Evolutionary conservation across 1,140 invertebrate species (phyloP), one percentile per base, ranked within the genome.

Genomic region (Ganaspis sp.): DNA sequence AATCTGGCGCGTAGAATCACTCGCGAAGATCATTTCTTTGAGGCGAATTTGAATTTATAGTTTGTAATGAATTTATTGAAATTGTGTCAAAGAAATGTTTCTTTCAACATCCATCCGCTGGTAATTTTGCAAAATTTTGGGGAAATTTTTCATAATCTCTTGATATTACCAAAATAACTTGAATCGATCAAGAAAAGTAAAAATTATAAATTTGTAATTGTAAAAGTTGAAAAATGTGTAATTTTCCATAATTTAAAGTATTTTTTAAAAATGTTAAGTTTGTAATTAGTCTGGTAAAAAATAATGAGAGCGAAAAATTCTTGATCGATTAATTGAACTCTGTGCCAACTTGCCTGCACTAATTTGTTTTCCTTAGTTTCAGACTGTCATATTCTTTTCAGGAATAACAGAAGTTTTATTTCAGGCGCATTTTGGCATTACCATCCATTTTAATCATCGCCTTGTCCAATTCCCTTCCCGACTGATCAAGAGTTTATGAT

Each of bases 351-450:
- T 79, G 78, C 81, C 81, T 71, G 73, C 77, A 86, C 82, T 87
- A 87, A 87, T 87, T 89, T 86, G 72, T 85, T 87, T 88, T 87
- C 76, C 80, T 86, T 85, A 83, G 72, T 88, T 88, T 77, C 85
- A 87, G 85, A 87, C 12, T 79, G 81, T n/a, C 72, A 79, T 84
- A 76, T 85, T 87, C 77, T 85, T 88, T 88, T 79, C 87, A 88
- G 87, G 84, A 82, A 81, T 85, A 85, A 86, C 81, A 64, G 75
- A 80, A 83, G 74, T 89, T 90, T 88, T 80, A 85, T 90, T 90
- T 88, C 89, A 90, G 89, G 84, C 83, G 77, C 81, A 87, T 85
- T 87, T 87, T 87, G 84, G 86, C 83, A 85, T 78, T 75, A 82
- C 74, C 37, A 81, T 21, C 42, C 9, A 15, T 45, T 45, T 77